Evolutionary conservation across 2,888 invertebrate genomes (phyloP), one percentile per base, ranked within the genome.

Genomic region (Oxycera nigricornis): DNA sequence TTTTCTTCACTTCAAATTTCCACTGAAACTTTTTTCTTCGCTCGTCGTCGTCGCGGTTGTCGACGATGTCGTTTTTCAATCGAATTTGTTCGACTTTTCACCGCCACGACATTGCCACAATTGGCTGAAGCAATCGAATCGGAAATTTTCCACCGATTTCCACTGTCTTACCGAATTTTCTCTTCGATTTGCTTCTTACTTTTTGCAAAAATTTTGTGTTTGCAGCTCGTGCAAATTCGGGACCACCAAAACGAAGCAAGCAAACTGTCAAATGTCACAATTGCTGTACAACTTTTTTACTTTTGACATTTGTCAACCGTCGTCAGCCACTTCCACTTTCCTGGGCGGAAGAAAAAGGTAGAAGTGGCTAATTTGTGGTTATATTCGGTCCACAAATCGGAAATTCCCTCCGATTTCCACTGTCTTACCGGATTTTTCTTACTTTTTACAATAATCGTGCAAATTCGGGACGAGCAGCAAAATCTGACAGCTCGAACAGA

Each of bases 161-260:
- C 22, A 39, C 9, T 7, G 41, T 41, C 24, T 35, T 30, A 65
- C 65, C 65, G 65, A 65, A 22, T 65, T 61, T 65, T 65, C 65
- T 17, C 41, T 30, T 31, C 41, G 41, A 65, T 65, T n/a, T 65
- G 41, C 65, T 65, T 11, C 65, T 41, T 62, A 55, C 61, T 61
- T 61, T 61, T 65, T 39, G 65, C 65, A 39, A 65, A 65, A 24
- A n/a, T 65, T 65, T 65, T 65, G 65, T 65, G 65, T 65, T 65
- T 65, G 65, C 41, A 61, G 61, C 65, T 65, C 65, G 65, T 65
- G 22, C 41, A 14, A 65, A 30, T 65, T 65, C 39, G 41, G 41
- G 11, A 6, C 6, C 26, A n/a, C n/a, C n/a, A n/a, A n/a, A n/a
- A n/a, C n/a, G n/a, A n/a, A n/a, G n/a, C n/a, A n/a, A n/a, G 46